Conservation (phyloP, 2,888 invertebrate genomes). For the Cremastinae sp. region DNA sequence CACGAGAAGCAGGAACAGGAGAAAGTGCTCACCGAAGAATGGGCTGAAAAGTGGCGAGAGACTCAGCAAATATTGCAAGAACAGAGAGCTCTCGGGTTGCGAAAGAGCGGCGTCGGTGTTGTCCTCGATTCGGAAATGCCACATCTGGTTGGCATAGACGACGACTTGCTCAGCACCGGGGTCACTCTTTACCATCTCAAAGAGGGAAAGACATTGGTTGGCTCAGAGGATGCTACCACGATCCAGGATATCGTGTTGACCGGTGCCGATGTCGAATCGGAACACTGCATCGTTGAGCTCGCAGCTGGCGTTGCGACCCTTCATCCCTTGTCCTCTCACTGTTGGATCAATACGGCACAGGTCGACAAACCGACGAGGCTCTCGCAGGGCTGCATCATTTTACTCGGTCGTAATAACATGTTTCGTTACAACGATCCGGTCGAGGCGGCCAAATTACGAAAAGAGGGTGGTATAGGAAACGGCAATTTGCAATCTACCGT, state of each 20-base stretch:
- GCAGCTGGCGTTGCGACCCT: slow-evolving; percentile 88
- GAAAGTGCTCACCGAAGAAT: slow-evolving; percentile 93
- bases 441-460: slow-evolving; percentile 91
- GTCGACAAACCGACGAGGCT: slow-evolving; percentile 90
- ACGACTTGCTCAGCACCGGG: slow-evolving; percentile 93
- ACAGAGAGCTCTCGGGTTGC: slow-evolving; percentile 91
- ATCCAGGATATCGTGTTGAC: slow-evolving; percentile 90
- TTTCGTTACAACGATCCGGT: slow-evolving; percentile 95
- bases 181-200: slow-evolving; percentile 95
- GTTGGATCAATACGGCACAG: slow-evolving; percentile 91
- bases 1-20: slow-evolving; percentile 95
- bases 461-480: slow-evolving; percentile 86
- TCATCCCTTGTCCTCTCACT: slow-evolving; percentile 86
- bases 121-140: slow-evolving; percentile 95
- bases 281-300: slow-evolving; percentile 89
- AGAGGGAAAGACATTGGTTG: slow-evolving; percentile 93
- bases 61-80: slow-evolving; percentile 94
- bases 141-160: slow-evolving; percentile 95
- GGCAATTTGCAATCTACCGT: slow-evolving; percentile 79
- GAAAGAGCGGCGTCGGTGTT: slow-evolving; percentile 94
- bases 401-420: slow-evolving; percentile 90
- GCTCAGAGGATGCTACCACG: slow-evolving; percentile 87
- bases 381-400: slow-evolving; percentile 90
- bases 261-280: slow-evolving; percentile 89
- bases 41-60: slow-evolving; percentile 96